These are phyloP conservation scores for Rhinichthys klamathensis DNA, from an alignment of 2,113 vertebrate genomes.

Conservation along the genomic window DNA sequence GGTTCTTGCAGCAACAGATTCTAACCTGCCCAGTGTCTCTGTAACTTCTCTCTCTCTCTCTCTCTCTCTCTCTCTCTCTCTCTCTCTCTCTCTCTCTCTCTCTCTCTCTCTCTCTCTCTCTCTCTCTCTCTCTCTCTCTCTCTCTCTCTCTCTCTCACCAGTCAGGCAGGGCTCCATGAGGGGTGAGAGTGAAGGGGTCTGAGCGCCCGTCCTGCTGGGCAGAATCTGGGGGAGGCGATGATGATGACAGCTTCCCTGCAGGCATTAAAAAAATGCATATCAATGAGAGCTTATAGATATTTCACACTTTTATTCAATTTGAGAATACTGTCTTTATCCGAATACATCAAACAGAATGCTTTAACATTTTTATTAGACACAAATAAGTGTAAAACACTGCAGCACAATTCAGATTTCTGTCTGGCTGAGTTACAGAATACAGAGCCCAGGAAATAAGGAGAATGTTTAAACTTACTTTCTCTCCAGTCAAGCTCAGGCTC, in stretches of 20 bases:
- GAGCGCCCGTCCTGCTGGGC: conserved; percentile 43
- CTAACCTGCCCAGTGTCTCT: conserved; percentile 65
- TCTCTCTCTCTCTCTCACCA: conserved; percentile 68
- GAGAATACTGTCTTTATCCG: background rate
- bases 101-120: no score
- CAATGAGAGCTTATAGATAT: background rate
- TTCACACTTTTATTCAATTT: background rate
- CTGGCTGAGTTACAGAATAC: background rate
- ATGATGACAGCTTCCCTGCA: conserved; percentile 57
- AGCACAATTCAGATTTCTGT: background rate
- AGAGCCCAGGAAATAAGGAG: background rate
- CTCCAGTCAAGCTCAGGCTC: conserved; percentile 53
- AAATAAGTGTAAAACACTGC: background rate
- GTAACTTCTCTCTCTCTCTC: conserved; percentile 28
- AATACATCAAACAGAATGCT: background rate
- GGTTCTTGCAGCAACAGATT: conserved; percentile 70
- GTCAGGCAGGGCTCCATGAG: conserved; percentile 76
- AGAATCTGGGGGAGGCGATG: conserved; percentile 46
- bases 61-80: conserved; percentile 18
- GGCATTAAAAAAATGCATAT: background rate
- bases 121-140: no score
- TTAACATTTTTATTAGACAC: background rate
- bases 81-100: no score
- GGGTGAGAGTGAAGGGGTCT: conserved; percentile 72
- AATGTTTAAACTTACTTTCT: conserved; percentile 38